These are phyloP conservation scores for Microplitis manilae DNA, from an alignment of 2,888 invertebrate species.

Conservation along the genomic window DNA sequence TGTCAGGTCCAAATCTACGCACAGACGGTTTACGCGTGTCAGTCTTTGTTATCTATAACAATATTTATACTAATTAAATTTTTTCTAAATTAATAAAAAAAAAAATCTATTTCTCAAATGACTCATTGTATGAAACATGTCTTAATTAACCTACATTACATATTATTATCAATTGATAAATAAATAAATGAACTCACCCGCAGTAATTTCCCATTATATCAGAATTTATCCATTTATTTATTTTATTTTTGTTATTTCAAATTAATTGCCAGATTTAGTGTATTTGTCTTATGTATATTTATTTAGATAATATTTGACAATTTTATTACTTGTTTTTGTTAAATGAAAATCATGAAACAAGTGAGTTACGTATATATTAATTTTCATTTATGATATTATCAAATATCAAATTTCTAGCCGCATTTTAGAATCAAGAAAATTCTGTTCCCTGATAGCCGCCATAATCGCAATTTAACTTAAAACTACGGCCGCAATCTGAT, in stretches of 20 bases:
- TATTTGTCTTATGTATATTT: not conserved
- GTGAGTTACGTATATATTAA: not conserved
- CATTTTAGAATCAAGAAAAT: too few species aligned
- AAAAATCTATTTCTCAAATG: not conserved
- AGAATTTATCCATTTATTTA: not conserved
- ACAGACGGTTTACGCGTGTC: conserved; percentile 71
- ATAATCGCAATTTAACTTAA: too few species aligned
- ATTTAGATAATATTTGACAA: not conserved
- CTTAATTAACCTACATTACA: not conserved
- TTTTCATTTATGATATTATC: not conserved
- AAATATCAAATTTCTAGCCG: too few species aligned
- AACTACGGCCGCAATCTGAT: too few species aligned
- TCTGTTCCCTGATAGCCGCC: too few species aligned
- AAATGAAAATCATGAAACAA: not conserved
- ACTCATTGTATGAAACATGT: not conserved
- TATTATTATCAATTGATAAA: too few species aligned
- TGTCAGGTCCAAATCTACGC: conserved; percentile 69
- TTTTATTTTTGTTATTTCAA: not conserved
- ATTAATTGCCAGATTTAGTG: not conserved
- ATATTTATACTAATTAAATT: conserved; percentile 36
- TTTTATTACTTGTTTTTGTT: not conserved
- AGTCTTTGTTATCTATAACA: conserved; percentile 71
- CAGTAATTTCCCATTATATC: conserved; percentile 10
- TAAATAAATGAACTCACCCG: not conserved
- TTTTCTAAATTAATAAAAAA: not conserved